These are phyloP conservation scores for Amphimallon solstitiale DNA, from an alignment of 2,888 invertebrate species.

Conservation along the genomic window DNA sequence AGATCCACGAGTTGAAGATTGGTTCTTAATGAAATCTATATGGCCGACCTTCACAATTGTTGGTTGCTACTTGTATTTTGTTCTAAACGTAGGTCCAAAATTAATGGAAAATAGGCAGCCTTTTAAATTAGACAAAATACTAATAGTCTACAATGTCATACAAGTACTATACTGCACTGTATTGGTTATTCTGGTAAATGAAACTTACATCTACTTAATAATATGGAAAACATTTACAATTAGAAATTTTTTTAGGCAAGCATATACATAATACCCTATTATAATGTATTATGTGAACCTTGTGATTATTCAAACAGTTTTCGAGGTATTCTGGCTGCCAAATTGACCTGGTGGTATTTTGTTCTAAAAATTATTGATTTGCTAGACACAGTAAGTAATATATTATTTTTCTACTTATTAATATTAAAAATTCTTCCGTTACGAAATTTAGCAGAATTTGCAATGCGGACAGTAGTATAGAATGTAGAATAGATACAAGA, in stretches of 20 bases:
- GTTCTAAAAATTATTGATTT: conserved; percentile 77
- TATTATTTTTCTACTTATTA: too few species aligned
- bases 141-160: conserved; percentile 84
- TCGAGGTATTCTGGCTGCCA: conserved; percentile 68
- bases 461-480: too few species aligned
- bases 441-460: too few species aligned
- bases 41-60: conserved; percentile 73
- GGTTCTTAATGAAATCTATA: conserved; percentile 69
- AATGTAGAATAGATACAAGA: too few species aligned
- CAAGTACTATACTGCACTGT: conserved; percentile 86
- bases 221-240: too few species aligned
- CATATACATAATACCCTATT: conserved; percentile 34
- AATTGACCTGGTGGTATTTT: conserved; percentile 74
- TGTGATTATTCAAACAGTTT: conserved; percentile 73
- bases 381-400: conserved; percentile 72
- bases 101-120: conserved; percentile 71
- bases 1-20: conserved; percentile 69
- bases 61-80: conserved; percentile 66
- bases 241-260: conserved; percentile 1
- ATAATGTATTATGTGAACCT: conserved; percentile 71
- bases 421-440: too few species aligned
- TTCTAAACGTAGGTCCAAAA: conserved; percentile 69
- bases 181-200: conserved; percentile 59
- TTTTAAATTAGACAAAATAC: conserved; percentile 69
- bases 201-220: too few species aligned